Base-by-base conservation (phyloP, 2,113 vertebrate species). In the Callaeas wilsoni region DNA sequence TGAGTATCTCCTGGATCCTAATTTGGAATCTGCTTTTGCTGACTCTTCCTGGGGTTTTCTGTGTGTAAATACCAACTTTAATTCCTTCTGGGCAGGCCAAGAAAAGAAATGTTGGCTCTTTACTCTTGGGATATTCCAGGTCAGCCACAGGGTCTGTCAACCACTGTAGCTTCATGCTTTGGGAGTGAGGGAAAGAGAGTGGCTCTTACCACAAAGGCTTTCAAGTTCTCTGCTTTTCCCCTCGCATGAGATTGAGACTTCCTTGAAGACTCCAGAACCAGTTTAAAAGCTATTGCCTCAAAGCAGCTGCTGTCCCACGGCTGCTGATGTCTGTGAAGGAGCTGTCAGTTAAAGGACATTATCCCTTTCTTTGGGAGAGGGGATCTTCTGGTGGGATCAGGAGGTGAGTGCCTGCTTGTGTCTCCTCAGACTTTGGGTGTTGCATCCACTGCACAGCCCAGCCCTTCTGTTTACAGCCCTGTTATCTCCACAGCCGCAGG, bases 391-490 rank as follows among this genome's bases (percentile, higher is more conserved):
- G 33, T 33, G 8, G 8, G 49, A 32, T 1, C 42, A 55, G 46
- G 57, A 83, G 26, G 46, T 70, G 46, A 30, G 46, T 50, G 29
- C 42, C 65, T 79, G 23, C 19, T 84, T 12, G 12, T 20, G 26
- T n/a, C 21, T 73, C 32, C 84, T 87, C 33, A 79, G 73, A 25
- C 37, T 55, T 29, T 13, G 23, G 20, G 37, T 80, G 63, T 62
- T 87, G 56, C 67, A 84, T 59, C 59, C 50, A 55, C 39, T 41
- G 57, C 65, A 29, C 26, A 84, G 68, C 68, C 60, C 69, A 86
- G 90, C 92, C 50, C 63, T 91, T 30, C 55, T 95, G 47, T 96
- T 96, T 95, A 95, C 87, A 86, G 87, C 75, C 75, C 79, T 94
- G 60, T 95, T 95, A 93, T 96, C 90, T 95, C 60, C 75, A 81